Evolutionary conservation across 2,888 invertebrate species (phyloP), one percentile per base, ranked within the genome.

Genomic region (Meiosimyza decipiens): DNA sequence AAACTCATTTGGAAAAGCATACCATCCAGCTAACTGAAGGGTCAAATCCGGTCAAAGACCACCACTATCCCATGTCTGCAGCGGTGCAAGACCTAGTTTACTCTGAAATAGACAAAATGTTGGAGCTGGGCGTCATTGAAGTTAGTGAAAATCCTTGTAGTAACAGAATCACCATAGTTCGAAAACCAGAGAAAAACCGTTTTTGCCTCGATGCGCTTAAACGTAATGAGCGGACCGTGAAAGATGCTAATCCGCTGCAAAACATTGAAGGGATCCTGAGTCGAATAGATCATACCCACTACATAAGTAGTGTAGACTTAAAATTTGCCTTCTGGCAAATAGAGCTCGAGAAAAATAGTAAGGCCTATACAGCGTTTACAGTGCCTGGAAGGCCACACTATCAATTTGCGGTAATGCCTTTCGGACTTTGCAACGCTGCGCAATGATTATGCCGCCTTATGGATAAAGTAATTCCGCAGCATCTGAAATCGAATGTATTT

Each of bases 81-180:
- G 73, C 72, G 0, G 68, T 76, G 3, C 76, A 78, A 49, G 69
- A 74, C 22, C 62, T 74, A 6, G 16, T 76, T 6, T 75, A 77
- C 54, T 70, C 52, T 11, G 82, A 83, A 71, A 73, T 84, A 1
- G 81, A 83, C n/a, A 66, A 77, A 3, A 84, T 84, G 82, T 40
- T 84, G 11, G 68, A 59, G 3, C 55, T 77, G 1, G 80, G 76
- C 3, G 77, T 84, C 0, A 78, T 84, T 1, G 82, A 83, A 54
- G 77, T 75, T 13, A 82, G 79, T 1, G 73, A 74, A 1, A 82
- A 81, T 40, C 73, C 77, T 2, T 82, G 82, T 82, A 76, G 78
- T 6, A 81, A 79, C 6, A 80, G 82, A 1, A 77, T 80, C 1
- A 77, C 81, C 0, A 74, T 82, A 55, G 78, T 80, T 0, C 71